A percentile compares a stretch with the other conserved stretches of the same genome.
Conservation (phyloP, 2,113 vertebrate species). For the Callocephalon fimbriatum region DNA sequence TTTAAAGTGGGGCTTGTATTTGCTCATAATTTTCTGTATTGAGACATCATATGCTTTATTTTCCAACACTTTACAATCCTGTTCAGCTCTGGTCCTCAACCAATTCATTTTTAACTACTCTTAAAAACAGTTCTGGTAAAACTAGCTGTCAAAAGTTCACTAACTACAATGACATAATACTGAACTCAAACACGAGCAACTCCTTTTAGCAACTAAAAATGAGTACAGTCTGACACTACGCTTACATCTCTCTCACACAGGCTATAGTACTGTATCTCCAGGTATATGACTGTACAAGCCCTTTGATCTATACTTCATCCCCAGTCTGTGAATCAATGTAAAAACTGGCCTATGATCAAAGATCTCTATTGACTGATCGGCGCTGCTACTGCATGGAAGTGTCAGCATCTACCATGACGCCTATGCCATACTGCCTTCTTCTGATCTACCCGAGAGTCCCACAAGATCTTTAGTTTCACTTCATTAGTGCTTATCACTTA, state of each 20-base stretch:
- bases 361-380: background rate
- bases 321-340: background rate
- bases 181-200: background rate
- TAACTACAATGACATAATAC: background rate
- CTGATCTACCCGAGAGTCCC: background rate
- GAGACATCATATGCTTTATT: background rate
- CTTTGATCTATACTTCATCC: background rate
- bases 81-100: background rate
- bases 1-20: background rate
- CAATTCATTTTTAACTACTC: background rate
- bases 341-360: background rate
- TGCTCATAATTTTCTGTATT: background rate
- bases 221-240: background rate
- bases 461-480: background rate
- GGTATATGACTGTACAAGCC: background rate
- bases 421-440: background rate
- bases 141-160: background rate
- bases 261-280: background rate
- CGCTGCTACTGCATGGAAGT: background rate
- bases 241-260: background rate
- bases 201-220: background rate
- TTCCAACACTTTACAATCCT: background rate
- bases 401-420: rapidly evolving
- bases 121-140: background rate
- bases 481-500: background rate